These are phyloP conservation scores for Agelaius tricolor DNA, from an alignment of 2,113 vertebrate genomes.

Conservation along the genomic window DNA sequence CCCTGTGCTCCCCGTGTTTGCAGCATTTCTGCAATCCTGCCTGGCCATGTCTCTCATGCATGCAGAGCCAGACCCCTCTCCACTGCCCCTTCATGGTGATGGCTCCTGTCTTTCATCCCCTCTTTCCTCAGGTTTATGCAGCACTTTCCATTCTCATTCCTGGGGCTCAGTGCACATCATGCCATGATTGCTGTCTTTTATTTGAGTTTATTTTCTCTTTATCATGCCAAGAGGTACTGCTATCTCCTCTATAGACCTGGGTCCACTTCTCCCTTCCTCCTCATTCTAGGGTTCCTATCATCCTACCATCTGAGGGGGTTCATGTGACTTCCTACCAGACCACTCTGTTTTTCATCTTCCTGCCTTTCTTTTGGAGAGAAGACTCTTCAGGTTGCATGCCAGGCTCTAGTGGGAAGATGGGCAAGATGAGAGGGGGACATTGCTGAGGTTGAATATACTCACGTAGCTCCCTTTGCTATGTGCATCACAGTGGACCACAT, in stretches of 20 bases:
- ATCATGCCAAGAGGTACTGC: not conserved
- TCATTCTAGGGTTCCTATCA: not conserved
- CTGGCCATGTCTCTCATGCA: constrained; percentile 4
- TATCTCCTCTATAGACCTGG: not conserved
- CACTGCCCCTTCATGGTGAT: not conserved
- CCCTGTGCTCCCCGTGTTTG: not conserved
- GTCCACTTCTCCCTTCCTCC: not conserved
- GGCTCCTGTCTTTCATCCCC: not conserved
- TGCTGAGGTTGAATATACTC: not conserved
- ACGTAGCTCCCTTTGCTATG: not conserved
- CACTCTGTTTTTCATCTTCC: not conserved
- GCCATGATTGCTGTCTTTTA: not conserved
- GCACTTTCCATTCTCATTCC: constrained; percentile 13
- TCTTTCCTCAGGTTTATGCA: not conserved
- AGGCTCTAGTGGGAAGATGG: not conserved
- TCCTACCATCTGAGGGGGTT: not conserved
- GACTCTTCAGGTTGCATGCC: constrained; percentile 15
- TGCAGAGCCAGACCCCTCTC: constrained; percentile 21
- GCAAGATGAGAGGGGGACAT: not conserved
- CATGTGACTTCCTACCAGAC: not conserved
- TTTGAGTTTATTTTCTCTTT: constrained; percentile 53
- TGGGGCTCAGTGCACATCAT: not conserved
- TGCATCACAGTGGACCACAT: not conserved
- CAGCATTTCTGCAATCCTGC: not conserved
- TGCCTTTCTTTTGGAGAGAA: constrained; percentile 21